These are phyloP conservation scores for Bradysia coprophila DNA, from an alignment of 1,140 invertebrate genomes.

Conservation along the genomic window DNA sequence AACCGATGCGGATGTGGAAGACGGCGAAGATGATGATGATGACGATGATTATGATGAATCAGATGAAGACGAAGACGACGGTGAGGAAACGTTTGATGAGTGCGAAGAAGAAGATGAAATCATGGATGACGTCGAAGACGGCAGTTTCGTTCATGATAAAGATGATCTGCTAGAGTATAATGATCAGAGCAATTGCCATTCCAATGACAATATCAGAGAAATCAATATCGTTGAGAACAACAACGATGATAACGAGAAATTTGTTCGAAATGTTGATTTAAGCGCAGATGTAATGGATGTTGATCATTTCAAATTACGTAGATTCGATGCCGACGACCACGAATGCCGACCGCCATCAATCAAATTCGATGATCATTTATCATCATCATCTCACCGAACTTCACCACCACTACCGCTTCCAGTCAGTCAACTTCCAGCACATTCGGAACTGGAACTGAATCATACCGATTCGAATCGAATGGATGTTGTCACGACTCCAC, in stretches of 20 bases:
- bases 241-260: background rate
- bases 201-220: background rate
- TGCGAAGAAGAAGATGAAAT: background rate
- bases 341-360: background rate
- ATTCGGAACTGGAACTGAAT: too few species aligned
- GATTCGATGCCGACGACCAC: too few species aligned
- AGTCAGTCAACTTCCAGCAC: too few species aligned
- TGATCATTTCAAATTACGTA: too few species aligned
- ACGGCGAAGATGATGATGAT: conserved; percentile 2
- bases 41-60: conserved; percentile 5
- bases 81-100: background rate
- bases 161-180: too few species aligned
- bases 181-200: too few species aligned
- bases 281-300: too few species aligned
- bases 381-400: background rate
- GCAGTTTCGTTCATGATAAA: background rate
- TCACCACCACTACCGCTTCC: too few species aligned
- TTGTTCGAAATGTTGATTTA: too few species aligned
- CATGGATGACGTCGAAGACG: background rate
- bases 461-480: too few species aligned
- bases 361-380: background rate
- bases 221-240: background rate
- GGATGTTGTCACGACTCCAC: too few species aligned
- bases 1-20: background rate
- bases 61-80: background rate